phyloP scores from a whole-genome alignment of 2,797 vertebrate species.

The Trichosurus vulpecula region DNA sequence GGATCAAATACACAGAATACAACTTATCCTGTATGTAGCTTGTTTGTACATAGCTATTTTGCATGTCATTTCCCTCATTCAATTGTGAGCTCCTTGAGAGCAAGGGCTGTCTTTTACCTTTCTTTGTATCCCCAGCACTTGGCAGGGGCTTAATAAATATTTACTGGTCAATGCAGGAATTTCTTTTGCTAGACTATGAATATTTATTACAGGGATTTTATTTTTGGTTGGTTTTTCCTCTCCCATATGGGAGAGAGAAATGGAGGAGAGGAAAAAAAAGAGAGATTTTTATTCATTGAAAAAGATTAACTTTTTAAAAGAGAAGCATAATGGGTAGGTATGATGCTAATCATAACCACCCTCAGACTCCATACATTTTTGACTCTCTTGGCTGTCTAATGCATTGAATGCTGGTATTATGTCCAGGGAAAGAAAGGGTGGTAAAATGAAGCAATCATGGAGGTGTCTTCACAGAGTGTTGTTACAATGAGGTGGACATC shows the following conservation, averaged over 20 bases:
- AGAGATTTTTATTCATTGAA: neutral
- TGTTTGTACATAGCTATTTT: neutral
- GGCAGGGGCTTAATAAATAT: neutral
- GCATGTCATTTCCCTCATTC: neutral
- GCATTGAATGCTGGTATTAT: neutral
- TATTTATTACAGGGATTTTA: neutral
- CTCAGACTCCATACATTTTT: neutral
- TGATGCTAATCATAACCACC: neutral
- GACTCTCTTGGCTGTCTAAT: neutral
- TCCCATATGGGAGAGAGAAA: neutral
- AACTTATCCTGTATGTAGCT: neutral
- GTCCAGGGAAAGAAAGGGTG: neutral
- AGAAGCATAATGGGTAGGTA: neutral
- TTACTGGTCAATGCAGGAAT: neutral
- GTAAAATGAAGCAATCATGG: neutral
- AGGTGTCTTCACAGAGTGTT: neutral
- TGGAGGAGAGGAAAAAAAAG: neutral
- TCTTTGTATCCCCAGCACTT: neutral
- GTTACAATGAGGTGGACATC: neutral
- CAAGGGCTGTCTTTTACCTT: neutral
- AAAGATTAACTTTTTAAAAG: neutral
- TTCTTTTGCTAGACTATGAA: neutral
- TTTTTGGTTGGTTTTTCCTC: neutral
- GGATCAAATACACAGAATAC: neutral
- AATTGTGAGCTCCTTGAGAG: neutral